Percentiles rank a stretch among this genome's conserved stretches.
phyloP scores from a whole-genome alignment of 1,140 invertebrate genomes.

The Pseudomyrmex flavicornis region DNA sequence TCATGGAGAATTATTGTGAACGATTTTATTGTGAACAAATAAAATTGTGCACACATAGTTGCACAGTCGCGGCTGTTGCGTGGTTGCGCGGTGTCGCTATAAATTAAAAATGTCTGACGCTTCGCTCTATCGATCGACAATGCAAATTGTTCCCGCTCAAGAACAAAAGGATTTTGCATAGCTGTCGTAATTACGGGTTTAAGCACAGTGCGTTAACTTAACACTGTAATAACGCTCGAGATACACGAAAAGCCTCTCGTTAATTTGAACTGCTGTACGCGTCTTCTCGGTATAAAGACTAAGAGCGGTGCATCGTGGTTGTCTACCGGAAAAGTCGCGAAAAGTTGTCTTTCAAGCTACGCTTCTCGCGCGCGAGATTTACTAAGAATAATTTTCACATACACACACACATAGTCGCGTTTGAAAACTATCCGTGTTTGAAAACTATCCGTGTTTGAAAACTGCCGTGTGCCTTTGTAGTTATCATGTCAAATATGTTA shows the following conservation, averaged over 20 bases:
- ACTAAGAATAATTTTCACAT: conserved; percentile 37
- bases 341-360: conserved; percentile 40
- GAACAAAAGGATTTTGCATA: conserved; percentile 63
- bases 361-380: conserved; percentile 27
- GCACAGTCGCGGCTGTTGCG: neutral
- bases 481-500: too few relatives aligned
- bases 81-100: neutral
- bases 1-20: neutral
- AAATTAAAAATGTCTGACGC: conserved; percentile 54
- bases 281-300: conserved; percentile 25
- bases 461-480: too few relatives aligned
- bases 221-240: conserved; percentile 55
- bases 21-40: neutral
- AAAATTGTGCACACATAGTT: neutral
- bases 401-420: neutral
- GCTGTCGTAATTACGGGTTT: conserved; percentile 53
- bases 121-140: conserved; percentile 10
- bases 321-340: conserved; percentile 48
- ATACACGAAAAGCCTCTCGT: conserved; percentile 64
- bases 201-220: conserved; percentile 60
- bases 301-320: conserved; percentile 42
- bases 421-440: neutral
- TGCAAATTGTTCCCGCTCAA: conserved; percentile 37
- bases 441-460: too few relatives aligned
- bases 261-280: conserved; percentile 59